Evolutionary conservation across 2,797 vertebrate species (phyloP).

Genomic region (Poecilia picta): DNA sequence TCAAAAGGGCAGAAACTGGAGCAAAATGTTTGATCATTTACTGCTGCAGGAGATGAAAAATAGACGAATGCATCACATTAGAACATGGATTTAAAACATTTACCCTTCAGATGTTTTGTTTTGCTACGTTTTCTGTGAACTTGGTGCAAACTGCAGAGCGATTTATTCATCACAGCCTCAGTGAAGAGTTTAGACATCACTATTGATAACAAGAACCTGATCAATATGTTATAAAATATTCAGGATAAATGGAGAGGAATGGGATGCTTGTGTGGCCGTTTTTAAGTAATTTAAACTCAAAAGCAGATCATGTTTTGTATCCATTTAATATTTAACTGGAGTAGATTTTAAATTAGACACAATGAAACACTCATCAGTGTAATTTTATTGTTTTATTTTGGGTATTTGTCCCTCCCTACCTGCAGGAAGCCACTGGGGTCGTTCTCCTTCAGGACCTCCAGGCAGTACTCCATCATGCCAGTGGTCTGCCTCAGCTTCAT

Average conservation of each 20-base stretch:
- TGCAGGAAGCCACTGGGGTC: slow-evolving; percentile 96
- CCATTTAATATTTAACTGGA: neutral
- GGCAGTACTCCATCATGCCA: slow-evolving; percentile 97
- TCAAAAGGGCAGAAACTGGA: neutral
- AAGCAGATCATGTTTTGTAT: neutral
- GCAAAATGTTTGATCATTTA: too few relatives aligned
- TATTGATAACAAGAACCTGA: slow-evolving; percentile 21
- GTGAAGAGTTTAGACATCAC: slow-evolving; percentile 7
- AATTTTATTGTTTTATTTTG: slow-evolving; percentile 19
- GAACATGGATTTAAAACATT: slow-evolving; percentile 22
- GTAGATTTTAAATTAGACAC: neutral
- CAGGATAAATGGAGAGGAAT: slow-evolving; percentile 35
- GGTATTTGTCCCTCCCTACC: slow-evolving; percentile 72
- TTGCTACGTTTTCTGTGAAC: neutral
- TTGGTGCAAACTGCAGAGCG: neutral
- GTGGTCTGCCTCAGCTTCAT: slow-evolving; percentile 97
- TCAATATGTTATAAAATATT: slow-evolving; percentile 68
- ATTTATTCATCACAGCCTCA: slow-evolving; percentile 11
- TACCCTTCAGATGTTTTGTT: slow-evolving; percentile 7
- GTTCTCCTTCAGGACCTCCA: slow-evolving; percentile 97
- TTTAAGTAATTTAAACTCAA: neutral
- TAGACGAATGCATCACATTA: slow-evolving; percentile 28
- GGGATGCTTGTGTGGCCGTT: neutral
- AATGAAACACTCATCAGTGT: slow-evolving; percentile 33
- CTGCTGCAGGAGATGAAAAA: slow-evolving; percentile 1